Evolutionary conservation across 2,888 invertebrate genomes (phyloP), one percentile per base, ranked within the genome.

Genomic region (Microplitis manilae): DNA sequence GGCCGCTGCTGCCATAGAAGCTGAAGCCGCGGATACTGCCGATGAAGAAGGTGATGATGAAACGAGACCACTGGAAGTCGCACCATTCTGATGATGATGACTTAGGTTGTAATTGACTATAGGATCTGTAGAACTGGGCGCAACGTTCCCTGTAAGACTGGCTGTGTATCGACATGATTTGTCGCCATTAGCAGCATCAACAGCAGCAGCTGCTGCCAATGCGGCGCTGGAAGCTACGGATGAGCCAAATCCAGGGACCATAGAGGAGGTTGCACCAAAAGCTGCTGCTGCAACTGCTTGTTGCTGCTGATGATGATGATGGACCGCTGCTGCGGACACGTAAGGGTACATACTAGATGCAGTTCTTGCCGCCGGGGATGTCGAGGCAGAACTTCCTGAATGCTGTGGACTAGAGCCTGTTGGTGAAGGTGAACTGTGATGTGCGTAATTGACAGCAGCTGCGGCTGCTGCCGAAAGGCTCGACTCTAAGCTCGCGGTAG

Each of bases 301-400:
- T 90, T 94, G 94, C 83, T 91, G 91, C 88, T 94, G 94, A 86
- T 95, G 95, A 84, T 93, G 93, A 87, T 93, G 93, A 83, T 93
- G 93, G 67, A 92, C 92, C 84, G 93, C 92, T 67, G 92, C 92
- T 81, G 93, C 94, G 85, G 95, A 95, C 87, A 97, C 96, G 93
- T 97, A 97, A 2, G 97, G 97, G 91, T 97, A 97, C 96, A 97
- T 97, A 92, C 96, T 95, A 87, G 94, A 93, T 83, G 94, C 91
- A 74, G 89, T 88, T 73, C 91, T 88, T 77, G 90, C 90, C 83
- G 92, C 92, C 77, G 92, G 92, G 89, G 93, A 92, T 84, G 93
- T 93, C 83, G 94, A 93, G 81, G 93, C 93, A 86, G 93, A 92
- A 83, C 93, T 93, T 85, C 93, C 93, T 74, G 93, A 92, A 89